Conservation (phyloP, 2,888 invertebrate genomes). For the Synergus gifuensis region DNA sequence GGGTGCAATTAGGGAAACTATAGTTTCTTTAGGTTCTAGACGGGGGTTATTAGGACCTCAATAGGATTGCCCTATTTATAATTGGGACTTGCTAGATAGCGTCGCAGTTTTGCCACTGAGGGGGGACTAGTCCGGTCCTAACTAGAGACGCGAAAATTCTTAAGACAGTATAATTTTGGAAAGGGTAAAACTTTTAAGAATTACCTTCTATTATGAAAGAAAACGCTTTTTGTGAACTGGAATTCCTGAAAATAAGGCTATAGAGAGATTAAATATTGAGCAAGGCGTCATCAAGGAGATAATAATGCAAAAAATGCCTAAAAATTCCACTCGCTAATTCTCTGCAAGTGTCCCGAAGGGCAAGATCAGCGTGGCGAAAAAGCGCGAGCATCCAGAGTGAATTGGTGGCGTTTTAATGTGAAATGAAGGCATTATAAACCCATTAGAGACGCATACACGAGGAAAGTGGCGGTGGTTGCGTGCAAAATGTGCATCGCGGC, state of each 20-base stretch:
- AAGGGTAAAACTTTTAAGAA: background rate
- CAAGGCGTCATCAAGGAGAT: background rate
- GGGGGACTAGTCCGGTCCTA: too few species aligned
- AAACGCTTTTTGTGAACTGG: background rate
- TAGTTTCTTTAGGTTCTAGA: too few species aligned
- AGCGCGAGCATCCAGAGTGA: conserved; percentile 34
- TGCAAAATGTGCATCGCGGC: conserved; percentile 67
- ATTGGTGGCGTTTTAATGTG: conserved; percentile 67
- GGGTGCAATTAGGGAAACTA: too few species aligned
- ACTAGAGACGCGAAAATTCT: too few species aligned
- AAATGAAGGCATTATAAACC: conserved; percentile 76
- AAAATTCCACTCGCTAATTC: conserved; percentile 19
- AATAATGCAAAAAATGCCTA: background rate
- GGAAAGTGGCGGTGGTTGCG: conserved; percentile 63
- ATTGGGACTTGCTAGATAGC: too few species aligned
- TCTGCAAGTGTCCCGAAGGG: conserved; percentile 13
- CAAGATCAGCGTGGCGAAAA: conserved; percentile 36
- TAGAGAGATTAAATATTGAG: too few species aligned
- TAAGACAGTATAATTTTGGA: too few species aligned
- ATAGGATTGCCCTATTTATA: too few species aligned
- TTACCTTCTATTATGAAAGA: background rate
- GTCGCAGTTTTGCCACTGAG: too few species aligned
- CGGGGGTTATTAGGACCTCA: too few species aligned
- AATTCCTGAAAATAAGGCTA: too few species aligned
- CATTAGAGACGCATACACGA: conserved; percentile 65